phyloP scores from a whole-genome alignment of 2,888 invertebrate genomes.

The Orgyia antiqua region DNA sequence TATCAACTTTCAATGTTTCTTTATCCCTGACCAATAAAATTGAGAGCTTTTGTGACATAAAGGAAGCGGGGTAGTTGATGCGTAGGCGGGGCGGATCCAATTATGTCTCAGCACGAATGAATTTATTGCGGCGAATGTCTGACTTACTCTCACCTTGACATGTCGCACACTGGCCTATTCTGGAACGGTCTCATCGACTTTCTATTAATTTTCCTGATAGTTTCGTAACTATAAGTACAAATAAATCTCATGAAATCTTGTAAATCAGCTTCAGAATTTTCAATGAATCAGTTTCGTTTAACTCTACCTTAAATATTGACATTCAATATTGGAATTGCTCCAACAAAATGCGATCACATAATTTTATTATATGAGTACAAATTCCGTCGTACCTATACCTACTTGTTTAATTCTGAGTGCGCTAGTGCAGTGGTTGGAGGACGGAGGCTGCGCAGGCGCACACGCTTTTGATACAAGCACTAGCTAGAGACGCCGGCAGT shows the following conservation, averaged over 20 bases:
- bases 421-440: conserved; percentile 35
- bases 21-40: conserved; percentile 12
- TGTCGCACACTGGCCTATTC: conserved; percentile 30
- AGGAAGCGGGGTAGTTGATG: conserved; percentile 29
- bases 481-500: conserved; percentile 51
- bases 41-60: conserved; percentile 19
- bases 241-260: conserved; percentile 4
- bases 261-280: conserved; percentile 1
- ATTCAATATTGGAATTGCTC: conserved; percentile 17
- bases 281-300: conserved; percentile 3
- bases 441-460: conserved; percentile 60
- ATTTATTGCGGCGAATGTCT: conserved; percentile 51
- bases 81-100: conserved; percentile 62
- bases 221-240: neutral
- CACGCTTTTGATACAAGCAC: conserved; percentile 47
- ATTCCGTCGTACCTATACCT: conserved; percentile 10
- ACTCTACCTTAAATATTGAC: conserved; percentile 6
- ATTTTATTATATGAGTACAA: conserved; percentile 27
- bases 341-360: too few relatives aligned
- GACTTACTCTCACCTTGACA: conserved; percentile 44
- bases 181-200: conserved; percentile 38
- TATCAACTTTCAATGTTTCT: too few relatives aligned
- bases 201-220: conserved; percentile 31
- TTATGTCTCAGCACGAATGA: conserved; percentile 58
- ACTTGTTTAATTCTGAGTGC: conserved; percentile 21